A percentile compares a stretch with the other conserved stretches of the same genome.
phyloP scores from a whole-genome alignment of 2,113 vertebrate genomes.

The Megaptera novaeangliae region DNA sequence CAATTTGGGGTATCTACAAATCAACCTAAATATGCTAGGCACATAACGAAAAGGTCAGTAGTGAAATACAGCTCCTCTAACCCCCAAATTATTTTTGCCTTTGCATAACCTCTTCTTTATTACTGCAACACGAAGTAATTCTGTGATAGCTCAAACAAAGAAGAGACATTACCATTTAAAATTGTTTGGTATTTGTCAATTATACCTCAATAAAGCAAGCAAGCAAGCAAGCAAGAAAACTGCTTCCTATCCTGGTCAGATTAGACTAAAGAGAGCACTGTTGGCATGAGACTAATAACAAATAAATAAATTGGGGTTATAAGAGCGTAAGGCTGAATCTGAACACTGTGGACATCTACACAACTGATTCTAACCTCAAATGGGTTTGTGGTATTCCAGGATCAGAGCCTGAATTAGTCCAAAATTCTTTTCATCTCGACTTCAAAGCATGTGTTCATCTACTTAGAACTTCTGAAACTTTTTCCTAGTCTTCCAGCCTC shows the following conservation, averaged over 20 bases:
- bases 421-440: neutral
- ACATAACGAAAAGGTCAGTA: neutral
- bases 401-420: neutral
- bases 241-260: neutral
- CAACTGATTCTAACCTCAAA: neutral
- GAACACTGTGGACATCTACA: neutral
- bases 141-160: neutral
- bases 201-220: neutral
- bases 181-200: neutral
- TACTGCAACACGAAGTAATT: neutral
- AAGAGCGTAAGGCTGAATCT: neutral
- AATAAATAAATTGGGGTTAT: neutral
- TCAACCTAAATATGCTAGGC: neutral
- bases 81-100: neutral
- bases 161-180: neutral
- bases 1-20: neutral
- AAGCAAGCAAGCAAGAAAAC: neutral
- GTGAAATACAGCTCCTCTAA: neutral
- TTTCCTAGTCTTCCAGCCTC: neutral
- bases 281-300: neutral
- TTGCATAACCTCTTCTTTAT: neutral
- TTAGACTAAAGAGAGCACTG: neutral
- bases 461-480: neutral
- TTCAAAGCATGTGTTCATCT: neutral
- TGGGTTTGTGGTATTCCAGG: neutral